phyloP scores from a whole-genome alignment of 2,113 vertebrate genomes.

The Dinomys branickii region DNA sequence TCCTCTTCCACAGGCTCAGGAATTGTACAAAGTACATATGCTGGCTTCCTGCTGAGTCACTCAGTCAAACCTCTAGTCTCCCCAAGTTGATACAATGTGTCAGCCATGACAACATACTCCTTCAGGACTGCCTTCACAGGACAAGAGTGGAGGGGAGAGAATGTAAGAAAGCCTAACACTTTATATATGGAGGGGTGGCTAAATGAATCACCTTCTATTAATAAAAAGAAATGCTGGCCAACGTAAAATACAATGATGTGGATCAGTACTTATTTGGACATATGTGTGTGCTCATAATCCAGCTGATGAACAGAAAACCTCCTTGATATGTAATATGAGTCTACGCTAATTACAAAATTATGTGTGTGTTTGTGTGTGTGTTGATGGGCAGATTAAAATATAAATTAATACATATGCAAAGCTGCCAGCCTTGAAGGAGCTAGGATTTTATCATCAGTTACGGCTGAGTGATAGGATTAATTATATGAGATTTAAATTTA shows the following conservation, averaged over 20 bases:
- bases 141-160: not conserved
- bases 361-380: not conserved
- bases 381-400: not conserved
- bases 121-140: not conserved
- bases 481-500: conserved; percentile 30
- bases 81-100: too few species aligned
- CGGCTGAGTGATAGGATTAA: not conserved
- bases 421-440: not conserved
- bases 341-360: not conserved
- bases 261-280: conserved; percentile 16
- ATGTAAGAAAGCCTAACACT: not conserved
- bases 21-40: too few species aligned
- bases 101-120: too few species aligned
- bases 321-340: not conserved
- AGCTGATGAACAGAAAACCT: not conserved
- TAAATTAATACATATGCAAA: conserved; percentile 29
- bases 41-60: too few species aligned
- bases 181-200: not conserved
- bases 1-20: too few species aligned
- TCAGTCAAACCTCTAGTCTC: too few species aligned
- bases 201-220: not conserved
- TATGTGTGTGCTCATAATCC: not conserved
- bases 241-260: not conserved
- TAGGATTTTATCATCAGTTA: conserved; percentile 30
- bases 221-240: not conserved